These are phyloP conservation scores for Anniella stebbinsi DNA, from an alignment of 2,797 vertebrate species.

Conservation along the genomic window DNA sequence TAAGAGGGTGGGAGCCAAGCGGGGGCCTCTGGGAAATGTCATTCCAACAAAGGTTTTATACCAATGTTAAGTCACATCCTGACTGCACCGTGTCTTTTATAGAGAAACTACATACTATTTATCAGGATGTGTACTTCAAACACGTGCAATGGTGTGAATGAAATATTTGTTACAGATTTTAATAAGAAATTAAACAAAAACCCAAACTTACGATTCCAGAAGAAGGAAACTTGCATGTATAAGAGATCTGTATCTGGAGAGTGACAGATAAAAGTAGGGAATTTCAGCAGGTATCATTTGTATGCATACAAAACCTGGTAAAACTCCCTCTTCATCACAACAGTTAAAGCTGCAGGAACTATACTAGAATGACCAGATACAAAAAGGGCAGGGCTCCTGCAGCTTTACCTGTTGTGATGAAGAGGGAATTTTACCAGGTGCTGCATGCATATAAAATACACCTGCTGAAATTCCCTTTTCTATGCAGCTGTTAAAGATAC, in stretches of 20 bases:
- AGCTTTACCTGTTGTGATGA: too few species aligned
- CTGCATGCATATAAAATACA: too few species aligned
- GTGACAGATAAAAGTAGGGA: not conserved
- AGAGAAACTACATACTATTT: not conserved
- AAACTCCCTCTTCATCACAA: too few species aligned
- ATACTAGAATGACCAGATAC: too few species aligned
- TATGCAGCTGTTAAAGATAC: too few species aligned
- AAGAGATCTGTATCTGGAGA: not conserved
- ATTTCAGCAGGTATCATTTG: too few species aligned
- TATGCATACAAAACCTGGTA: too few species aligned
- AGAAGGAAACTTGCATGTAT: not conserved
- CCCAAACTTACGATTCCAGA: not conserved
- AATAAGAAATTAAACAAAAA: not conserved
- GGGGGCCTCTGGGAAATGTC: not conserved
- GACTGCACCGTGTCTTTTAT: not conserved
- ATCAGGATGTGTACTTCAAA: not conserved
- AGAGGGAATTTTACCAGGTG: too few species aligned
- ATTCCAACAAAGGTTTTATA: not conserved
- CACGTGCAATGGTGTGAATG: too few species aligned
- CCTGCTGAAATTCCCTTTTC: too few species aligned
- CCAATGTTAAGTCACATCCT: not conserved
- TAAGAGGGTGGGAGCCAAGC: not conserved
- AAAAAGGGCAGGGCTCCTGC: too few species aligned
- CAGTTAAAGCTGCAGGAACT: too few species aligned
- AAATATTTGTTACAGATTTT: not conserved